Conservation (phyloP, 2,797 vertebrate genomes). For the Coregonus ussuriensis region DNA sequence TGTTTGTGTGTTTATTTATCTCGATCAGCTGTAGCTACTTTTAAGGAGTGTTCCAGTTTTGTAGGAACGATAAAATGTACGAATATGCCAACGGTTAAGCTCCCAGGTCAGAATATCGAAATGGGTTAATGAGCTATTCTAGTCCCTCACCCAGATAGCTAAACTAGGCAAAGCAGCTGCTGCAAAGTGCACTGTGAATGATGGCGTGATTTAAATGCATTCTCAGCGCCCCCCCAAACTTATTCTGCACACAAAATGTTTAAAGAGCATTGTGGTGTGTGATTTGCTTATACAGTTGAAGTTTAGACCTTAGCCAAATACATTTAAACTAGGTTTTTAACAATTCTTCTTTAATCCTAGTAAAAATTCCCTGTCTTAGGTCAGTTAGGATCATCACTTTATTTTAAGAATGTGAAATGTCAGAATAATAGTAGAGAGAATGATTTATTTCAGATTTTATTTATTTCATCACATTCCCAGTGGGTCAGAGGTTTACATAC, state of each 20-base stretch:
- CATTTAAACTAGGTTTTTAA: too few relatives aligned
- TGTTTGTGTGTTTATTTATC: conserved; percentile 31
- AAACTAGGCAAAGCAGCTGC: conserved; percentile 69
- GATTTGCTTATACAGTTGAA: background rate
- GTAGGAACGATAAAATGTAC: conserved; percentile 30
- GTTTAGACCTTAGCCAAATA: too few relatives aligned
- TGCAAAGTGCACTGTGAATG: conserved; percentile 39
- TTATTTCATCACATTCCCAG: too few relatives aligned
- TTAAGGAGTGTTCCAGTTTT: conserved; percentile 32
- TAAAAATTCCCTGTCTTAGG: too few relatives aligned
- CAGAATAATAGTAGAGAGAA: too few relatives aligned
- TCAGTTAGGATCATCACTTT: too few relatives aligned
- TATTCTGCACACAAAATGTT: background rate
- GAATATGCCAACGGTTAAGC: conserved; percentile 50
- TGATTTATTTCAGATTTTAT: too few relatives aligned
- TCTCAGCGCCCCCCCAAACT: conserved; percentile 37
- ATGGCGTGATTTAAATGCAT: conserved; percentile 49
- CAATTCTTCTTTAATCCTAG: too few relatives aligned
- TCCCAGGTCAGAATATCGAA: conserved; percentile 67
- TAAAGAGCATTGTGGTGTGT: conserved; percentile 9
- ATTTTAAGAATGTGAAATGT: too few relatives aligned
- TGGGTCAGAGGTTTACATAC: too few relatives aligned
- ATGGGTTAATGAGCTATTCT: conserved; percentile 75
- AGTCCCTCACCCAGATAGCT: conserved; percentile 67
- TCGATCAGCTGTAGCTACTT: conserved; percentile 33